Base-by-base conservation (phyloP, 2,113 vertebrate genomes). In the Cryptomyrus ogoouensis region DNA sequence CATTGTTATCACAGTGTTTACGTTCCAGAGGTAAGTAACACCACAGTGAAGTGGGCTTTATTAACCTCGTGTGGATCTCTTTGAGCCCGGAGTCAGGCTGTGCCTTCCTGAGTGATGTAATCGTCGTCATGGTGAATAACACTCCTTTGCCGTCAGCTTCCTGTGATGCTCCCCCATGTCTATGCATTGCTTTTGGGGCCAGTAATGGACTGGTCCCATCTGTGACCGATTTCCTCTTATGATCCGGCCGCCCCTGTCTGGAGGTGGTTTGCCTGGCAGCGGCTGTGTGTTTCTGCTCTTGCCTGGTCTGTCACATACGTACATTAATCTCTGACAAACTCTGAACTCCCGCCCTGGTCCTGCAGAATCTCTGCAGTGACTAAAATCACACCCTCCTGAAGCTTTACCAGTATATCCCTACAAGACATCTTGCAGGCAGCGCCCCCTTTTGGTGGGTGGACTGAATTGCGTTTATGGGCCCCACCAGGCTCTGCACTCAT, bases 11-110 rank as follows among this genome's bases (percentile, higher is more conserved):
- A 97, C 96, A 93, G 96, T 99, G 93, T 99, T 99, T 95, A 93
- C 97, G 93, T 96, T 98, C 91, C 97, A 99, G 94, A 99, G 98
- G 98, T 99, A 96, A 98, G 98, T 98, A 91, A 44, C 39, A 0
- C 62, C 35, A 17, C 35, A 19, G 74, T 7, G 74, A 17, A 42
- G 27, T 39, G 12, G 3, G 70, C 62, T 31, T 66, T 66, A 66
- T 12, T 27, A 66, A 27, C 9, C 9, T 66, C 62, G 10, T 27
- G n/a, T 1, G n/a, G 62, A 12, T 66, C n/a, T 66, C 9, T 27
- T 66, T 27, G 62, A 31, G 3, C 62, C n/a, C 0, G 3, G n/a
- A 27, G 3, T 31, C n/a, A 1, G 62, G 27, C 62, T 70, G 27
- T 13, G 10, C 62, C 10, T 70, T 31, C 10, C 10, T 70, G 27